Evolutionary conservation across 2,797 vertebrate species (phyloP).

Genomic region (Syngnathus acus): DNA sequence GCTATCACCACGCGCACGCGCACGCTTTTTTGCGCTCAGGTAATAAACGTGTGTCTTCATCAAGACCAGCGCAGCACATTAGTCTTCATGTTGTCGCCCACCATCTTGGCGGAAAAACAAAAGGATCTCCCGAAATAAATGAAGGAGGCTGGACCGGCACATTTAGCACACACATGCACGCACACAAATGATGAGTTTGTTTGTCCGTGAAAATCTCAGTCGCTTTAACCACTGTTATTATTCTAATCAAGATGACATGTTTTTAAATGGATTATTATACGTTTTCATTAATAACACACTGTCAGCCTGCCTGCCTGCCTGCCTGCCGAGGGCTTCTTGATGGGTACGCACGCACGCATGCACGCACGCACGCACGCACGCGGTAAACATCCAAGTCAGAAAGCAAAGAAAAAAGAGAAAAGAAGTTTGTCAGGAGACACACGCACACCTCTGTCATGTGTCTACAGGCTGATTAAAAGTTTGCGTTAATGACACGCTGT

Average conservation of each 20-base stretch:
- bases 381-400: not conserved
- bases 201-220: slow-evolving; percentile 48
- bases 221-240: slow-evolving; percentile 64
- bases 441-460: slow-evolving; percentile 39
- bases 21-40: slow-evolving; percentile 19
- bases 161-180: slow-evolving; percentile 18
- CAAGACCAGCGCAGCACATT: not conserved
- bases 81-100: slow-evolving; percentile 3
- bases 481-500: slow-evolving; percentile 57
- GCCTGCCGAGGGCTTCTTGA: slow-evolving; percentile 40
- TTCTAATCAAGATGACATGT: slow-evolving; percentile 69
- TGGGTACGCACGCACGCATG: slow-evolving; percentile 15
- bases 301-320: slow-evolving; percentile 47
- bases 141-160: not conserved
- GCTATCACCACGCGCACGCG: slow-evolving; percentile 37
- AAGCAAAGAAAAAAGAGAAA: slow-evolving; percentile 11
- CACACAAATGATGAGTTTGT: slow-evolving; percentile 33
- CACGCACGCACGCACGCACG: not conserved
- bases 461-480: slow-evolving; percentile 54
- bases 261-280: slow-evolving; percentile 70
- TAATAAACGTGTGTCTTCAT: slow-evolving; percentile 7
- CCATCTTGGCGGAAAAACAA: not conserved
- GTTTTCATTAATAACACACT: slow-evolving; percentile 67
- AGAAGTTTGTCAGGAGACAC: slow-evolving; percentile 14
- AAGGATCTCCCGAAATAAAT: not conserved